These are phyloP conservation scores for Seriola quinqueradiata DNA, from an alignment of 2,113 vertebrate genomes.

Conservation along the genomic window DNA sequence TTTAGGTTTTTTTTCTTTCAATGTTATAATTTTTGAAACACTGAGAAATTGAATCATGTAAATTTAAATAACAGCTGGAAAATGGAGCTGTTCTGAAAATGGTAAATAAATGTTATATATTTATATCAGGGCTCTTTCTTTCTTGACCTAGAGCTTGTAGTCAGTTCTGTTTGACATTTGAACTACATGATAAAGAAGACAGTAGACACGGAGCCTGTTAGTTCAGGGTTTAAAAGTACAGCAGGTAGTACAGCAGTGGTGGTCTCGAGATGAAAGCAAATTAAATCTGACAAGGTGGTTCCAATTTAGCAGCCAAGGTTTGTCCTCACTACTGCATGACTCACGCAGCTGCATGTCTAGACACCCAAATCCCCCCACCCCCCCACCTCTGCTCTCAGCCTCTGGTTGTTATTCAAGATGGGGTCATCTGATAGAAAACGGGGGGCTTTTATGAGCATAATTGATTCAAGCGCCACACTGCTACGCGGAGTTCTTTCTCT, in stretches of 20 bases:
- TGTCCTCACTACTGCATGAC: slow-evolving; percentile 51
- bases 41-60: too few species aligned
- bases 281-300: slow-evolving; percentile 58
- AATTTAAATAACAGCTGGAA: too few species aligned
- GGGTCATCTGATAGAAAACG: slow-evolving; percentile 60
- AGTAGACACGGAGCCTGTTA: not conserved
- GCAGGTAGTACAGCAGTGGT: slow-evolving; percentile 3
- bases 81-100: too few species aligned
- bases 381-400: not conserved
- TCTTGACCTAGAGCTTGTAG: slow-evolving; percentile 18
- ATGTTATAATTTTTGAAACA: too few species aligned
- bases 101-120: too few species aligned
- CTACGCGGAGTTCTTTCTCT: slow-evolving; percentile 23
- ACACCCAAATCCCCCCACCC: slow-evolving; percentile 31
- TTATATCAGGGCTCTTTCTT: too few species aligned
- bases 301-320: slow-evolving; percentile 40
- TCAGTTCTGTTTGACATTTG: not conserved
- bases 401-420: slow-evolving; percentile 63
- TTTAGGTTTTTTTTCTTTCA: too few species aligned
- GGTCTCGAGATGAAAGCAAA: slow-evolving; percentile 36
- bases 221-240: slow-evolving; percentile 17
- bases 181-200: slow-evolving; percentile 1
- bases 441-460: slow-evolving; percentile 64
- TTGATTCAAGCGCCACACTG: slow-evolving; percentile 52
- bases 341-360: slow-evolving; percentile 57